Evolutionary conservation across 37 sponge, comb jelly and placozoan species (phyloP).

Genomic region (Ephydatia muelleri): DNA sequence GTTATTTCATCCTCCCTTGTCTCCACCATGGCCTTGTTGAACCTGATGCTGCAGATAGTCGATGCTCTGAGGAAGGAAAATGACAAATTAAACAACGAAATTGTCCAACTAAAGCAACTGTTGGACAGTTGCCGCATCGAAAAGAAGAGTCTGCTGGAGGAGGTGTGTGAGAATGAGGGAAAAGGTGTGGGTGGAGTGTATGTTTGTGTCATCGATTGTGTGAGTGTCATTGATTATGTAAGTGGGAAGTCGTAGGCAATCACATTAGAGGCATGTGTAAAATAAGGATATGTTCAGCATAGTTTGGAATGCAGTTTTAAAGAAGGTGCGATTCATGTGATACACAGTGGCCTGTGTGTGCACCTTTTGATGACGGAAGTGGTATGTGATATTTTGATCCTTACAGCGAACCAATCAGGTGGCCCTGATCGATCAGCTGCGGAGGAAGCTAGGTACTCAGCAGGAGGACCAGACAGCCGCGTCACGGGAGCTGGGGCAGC

Average conservation of each 20-base stretch:
- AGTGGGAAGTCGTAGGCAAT: too few relatives aligned
- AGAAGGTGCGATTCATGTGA: too few relatives aligned
- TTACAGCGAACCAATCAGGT: slow-evolving; percentile 19
- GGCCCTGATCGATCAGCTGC: slow-evolving; percentile 22
- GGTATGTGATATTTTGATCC: too few relatives aligned
- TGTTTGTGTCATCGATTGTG: background rate
- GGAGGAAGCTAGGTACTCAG: slow-evolving; percentile 28
- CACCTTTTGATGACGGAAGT: too few relatives aligned
- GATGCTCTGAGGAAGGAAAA: slow-evolving; percentile 13
- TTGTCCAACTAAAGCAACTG: slow-evolving; percentile 11
- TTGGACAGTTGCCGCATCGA: slow-evolving; percentile 35
- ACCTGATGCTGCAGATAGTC: slow-evolving; percentile 5
- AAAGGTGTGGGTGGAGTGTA: background rate
- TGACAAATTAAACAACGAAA: slow-evolving; percentile 6
- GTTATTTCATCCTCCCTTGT: too few relatives aligned
- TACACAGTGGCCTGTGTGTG: too few relatives aligned
- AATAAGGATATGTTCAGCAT: too few relatives aligned
- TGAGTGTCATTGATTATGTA: too few relatives aligned
- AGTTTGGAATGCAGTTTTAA: too few relatives aligned
- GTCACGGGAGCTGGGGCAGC: slow-evolving; percentile 20
- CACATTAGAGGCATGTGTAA: too few relatives aligned
- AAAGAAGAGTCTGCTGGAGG: slow-evolving; percentile 30
- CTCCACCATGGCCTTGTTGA: too few relatives aligned
- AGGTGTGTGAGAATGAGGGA: slow-evolving; percentile 22
- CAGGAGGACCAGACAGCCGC: slow-evolving; percentile 33